Evolutionary conservation across 2,113 vertebrate genomes (phyloP).

Genomic region (Rhadina sibilatrix): DNA sequence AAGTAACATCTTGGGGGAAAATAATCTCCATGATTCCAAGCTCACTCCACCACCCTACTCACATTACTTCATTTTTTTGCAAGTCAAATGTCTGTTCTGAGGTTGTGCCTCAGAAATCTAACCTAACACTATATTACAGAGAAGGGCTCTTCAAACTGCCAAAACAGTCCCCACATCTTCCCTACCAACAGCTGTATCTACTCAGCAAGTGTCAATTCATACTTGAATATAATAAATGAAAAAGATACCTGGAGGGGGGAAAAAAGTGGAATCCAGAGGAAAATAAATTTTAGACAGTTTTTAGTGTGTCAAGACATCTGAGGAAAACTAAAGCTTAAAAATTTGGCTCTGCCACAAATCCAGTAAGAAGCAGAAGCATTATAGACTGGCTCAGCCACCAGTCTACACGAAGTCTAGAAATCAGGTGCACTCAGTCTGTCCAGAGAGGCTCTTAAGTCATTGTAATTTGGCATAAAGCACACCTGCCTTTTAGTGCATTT

Average conservation of each 20-base stretch:
- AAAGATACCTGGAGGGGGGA: background rate
- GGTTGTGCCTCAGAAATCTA: background rate
- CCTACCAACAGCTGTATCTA: background rate
- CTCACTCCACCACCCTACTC: background rate
- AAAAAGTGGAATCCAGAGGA: background rate
- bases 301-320: background rate
- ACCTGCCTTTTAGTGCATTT: background rate
- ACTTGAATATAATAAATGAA: background rate
- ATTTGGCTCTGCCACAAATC: background rate
- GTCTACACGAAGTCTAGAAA: background rate
- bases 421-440: background rate
- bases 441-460: background rate
- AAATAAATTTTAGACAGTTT: background rate
- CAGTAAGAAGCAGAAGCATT: background rate
- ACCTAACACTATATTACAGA: background rate
- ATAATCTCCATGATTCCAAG: background rate
- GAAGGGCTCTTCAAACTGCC: background rate
- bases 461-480: background rate
- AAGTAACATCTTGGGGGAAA: fast-evolving
- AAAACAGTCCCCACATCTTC: background rate
- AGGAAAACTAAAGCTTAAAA: background rate
- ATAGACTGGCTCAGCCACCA: background rate
- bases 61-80: background rate
- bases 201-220: background rate
- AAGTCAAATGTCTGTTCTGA: background rate